Evolutionary conservation across 2,888 invertebrate species (phyloP).

Genomic region (Acrobasis repandana): DNA sequence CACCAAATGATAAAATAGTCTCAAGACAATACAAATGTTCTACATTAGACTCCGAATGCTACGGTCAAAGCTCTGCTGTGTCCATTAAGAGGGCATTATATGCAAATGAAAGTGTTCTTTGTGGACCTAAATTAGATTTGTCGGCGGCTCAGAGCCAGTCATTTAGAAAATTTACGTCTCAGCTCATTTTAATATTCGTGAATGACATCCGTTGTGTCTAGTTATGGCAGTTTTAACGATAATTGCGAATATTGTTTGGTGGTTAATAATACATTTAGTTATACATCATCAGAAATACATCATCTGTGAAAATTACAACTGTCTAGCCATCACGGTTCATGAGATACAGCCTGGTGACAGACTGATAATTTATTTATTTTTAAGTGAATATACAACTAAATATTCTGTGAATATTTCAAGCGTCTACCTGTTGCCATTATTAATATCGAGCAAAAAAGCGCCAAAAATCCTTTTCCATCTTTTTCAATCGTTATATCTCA

Average conservation of each 20-base stretch:
- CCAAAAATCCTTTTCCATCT: too few species aligned
- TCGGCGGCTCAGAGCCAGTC: conserved; percentile 36
- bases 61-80: conserved; percentile 33
- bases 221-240: not conserved
- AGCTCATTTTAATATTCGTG: conserved; percentile 35
- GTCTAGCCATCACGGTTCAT: too few species aligned
- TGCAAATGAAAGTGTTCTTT: conserved; percentile 56
- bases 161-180: conserved; percentile 44
- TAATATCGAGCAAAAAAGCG: too few species aligned
- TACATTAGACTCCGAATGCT: conserved; percentile 22
- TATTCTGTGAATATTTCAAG: too few species aligned
- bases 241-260: not conserved
- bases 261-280: too few species aligned
- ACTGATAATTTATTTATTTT: too few species aligned
- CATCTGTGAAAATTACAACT: too few species aligned
- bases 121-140: conserved; percentile 52
- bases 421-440: too few species aligned
- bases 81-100: conserved; percentile 56
- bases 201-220: conserved; percentile 5
- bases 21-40: conserved; percentile 41
- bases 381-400: too few species aligned
- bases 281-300: too few species aligned
- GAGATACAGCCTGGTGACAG: too few species aligned
- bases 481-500: too few species aligned
- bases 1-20: conserved; percentile 13